Conservation (phyloP, 2,888 invertebrate genomes). For the Leptothorax acervorum region DNA sequence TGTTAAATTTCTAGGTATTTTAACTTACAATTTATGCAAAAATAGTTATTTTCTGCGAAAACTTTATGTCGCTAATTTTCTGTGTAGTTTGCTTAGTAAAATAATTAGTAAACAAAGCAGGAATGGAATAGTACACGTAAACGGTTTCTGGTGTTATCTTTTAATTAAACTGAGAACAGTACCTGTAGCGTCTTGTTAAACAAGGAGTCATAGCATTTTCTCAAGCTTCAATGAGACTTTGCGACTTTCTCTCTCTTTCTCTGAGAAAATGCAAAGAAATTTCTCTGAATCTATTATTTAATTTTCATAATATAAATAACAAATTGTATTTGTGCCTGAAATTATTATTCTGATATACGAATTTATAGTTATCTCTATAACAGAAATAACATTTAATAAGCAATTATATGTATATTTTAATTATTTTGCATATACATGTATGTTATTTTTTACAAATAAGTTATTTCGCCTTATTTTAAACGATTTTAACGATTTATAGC, state of each 20-base stretch:
- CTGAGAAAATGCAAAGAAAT: no score
- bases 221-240: neutral
- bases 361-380: neutral
- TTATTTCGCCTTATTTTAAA: neutral
- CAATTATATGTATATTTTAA: neutral
- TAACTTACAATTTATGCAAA: neutral
- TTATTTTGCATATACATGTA: neutral
- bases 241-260: no score
- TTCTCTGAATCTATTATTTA: no score
- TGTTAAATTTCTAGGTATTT: neutral
- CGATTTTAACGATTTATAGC: neutral
- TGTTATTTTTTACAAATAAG: neutral
- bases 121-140: neutral
- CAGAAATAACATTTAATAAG: neutral
- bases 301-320: no score
- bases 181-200: neutral
- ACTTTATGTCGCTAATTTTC: constrained; percentile 1
- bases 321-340: neutral
- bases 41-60: neutral
- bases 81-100: neutral
- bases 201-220: neutral
- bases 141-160: constrained; percentile 8
- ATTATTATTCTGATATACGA: neutral
- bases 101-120: neutral
- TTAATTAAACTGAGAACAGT: constrained; percentile 27